Conservation (phyloP, 2,113 vertebrate genomes). For the Dissostichus mawsoni region DNA sequence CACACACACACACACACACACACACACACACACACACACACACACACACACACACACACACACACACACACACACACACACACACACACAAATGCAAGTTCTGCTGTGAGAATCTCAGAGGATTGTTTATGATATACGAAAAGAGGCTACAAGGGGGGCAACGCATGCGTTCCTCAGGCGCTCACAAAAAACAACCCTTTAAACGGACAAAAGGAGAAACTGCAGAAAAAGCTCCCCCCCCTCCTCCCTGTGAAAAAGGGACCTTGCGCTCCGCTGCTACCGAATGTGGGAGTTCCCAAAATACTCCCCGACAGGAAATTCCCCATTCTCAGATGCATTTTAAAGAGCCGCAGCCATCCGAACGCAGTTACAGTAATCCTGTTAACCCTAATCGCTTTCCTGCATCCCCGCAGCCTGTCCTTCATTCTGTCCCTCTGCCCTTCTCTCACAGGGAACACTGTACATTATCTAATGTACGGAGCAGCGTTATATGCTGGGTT, state of each 20-base stretch:
- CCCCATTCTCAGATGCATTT: slow-evolving; percentile 80
- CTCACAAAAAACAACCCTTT: slow-evolving; percentile 35
- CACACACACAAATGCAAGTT: slow-evolving; percentile 48
- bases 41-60: slow-evolving; percentile 28
- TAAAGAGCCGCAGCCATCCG: slow-evolving; percentile 71
- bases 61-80: slow-evolving; percentile 28
- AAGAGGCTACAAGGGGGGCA: slow-evolving; percentile 45
- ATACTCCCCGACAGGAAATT: slow-evolving; percentile 85
- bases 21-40: slow-evolving; percentile 28
- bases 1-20: slow-evolving; percentile 28
- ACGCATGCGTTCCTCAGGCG: slow-evolving; percentile 44
- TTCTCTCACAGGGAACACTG: slow-evolving; percentile 36
- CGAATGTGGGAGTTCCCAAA: slow-evolving; percentile 83
- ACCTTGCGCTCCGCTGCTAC: slow-evolving; percentile 47
- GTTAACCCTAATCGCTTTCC: slow-evolving; percentile 82
- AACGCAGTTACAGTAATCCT: slow-evolving; percentile 81
- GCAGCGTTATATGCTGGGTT: slow-evolving; percentile 50
- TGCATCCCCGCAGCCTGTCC: slow-evolving; percentile 68
- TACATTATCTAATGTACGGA: slow-evolving; percentile 45
- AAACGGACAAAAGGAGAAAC: slow-evolving; percentile 41
- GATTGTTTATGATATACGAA: slow-evolving; percentile 75
- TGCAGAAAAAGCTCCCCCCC: slow-evolving; percentile 22
- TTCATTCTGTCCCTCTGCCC: slow-evolving; percentile 47
- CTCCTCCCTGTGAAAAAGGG: slow-evolving; percentile 40
- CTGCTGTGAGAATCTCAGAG: slow-evolving; percentile 60